Evolutionary conservation across 2,888 invertebrate genomes (phyloP).

Genomic region (Papilio protenor): DNA sequence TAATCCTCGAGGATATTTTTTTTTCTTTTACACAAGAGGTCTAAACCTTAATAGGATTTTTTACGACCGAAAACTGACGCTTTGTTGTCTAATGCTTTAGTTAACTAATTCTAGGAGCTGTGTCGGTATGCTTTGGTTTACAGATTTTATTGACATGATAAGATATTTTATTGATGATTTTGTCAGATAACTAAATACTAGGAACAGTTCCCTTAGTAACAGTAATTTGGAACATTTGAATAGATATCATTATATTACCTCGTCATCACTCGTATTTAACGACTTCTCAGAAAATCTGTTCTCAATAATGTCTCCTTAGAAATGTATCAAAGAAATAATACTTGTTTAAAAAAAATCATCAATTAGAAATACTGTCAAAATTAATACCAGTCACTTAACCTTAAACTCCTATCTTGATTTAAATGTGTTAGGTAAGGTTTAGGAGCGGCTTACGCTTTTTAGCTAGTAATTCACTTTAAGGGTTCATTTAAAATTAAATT

Average conservation of each 20-base stretch:
- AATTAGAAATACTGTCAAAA: too few species aligned
- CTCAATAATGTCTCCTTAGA: too few species aligned
- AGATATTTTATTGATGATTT: not conserved
- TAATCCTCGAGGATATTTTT: not conserved
- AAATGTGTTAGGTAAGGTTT: too few species aligned
- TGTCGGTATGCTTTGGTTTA: not conserved
- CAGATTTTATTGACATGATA: not conserved
- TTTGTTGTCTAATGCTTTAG: not conserved
- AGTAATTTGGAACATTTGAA: not conserved
- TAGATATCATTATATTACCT: not conserved
- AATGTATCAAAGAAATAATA: too few species aligned
- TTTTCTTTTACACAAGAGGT: not conserved
- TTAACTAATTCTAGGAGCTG: not conserved
- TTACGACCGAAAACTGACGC: not conserved
- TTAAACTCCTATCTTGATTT: too few species aligned
- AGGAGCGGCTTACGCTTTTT: too few species aligned
- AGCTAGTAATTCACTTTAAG: not conserved
- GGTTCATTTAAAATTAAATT: not conserved
- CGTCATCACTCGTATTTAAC: not conserved
- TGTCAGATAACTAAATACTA: conserved; percentile 1
- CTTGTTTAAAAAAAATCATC: too few species aligned
- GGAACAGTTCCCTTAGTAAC: not conserved
- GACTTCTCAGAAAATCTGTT: not conserved
- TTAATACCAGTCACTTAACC: too few species aligned
- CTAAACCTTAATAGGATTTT: conserved; percentile 4